Evolutionary conservation across 2,113 vertebrate species (phyloP).

Genomic region (Thymallus thymallus): DNA sequence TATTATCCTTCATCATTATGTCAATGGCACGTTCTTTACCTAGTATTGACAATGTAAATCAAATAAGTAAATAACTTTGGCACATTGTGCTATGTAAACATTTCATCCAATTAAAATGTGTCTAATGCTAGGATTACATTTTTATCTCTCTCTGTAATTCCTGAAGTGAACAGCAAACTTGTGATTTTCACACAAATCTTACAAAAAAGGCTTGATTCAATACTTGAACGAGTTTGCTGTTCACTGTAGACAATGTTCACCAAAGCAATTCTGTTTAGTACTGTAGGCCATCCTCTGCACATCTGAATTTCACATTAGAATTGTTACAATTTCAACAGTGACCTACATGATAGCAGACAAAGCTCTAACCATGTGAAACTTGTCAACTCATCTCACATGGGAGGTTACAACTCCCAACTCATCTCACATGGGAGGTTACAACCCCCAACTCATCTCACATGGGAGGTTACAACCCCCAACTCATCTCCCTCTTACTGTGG

Average conservation of each 20-base stretch:
- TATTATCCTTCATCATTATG: slow-evolving; percentile 34
- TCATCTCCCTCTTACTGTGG: too few relatives aligned
- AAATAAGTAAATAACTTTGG: slow-evolving; percentile 87
- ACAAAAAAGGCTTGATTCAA: slow-evolving; percentile 51
- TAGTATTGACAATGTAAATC: slow-evolving; percentile 46
- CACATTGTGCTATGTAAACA: slow-evolving; percentile 94
- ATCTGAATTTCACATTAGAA: not conserved
- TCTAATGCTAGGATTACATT: slow-evolving; percentile 33
- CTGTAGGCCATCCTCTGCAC: not conserved
- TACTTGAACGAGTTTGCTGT: slow-evolving; percentile 17
- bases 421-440: not conserved
- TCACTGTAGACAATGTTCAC: slow-evolving; percentile 26
- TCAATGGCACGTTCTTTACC: slow-evolving; percentile 29
- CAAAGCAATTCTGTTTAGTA: slow-evolving; percentile 25
- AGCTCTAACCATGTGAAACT: not conserved
- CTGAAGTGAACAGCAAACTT: slow-evolving; percentile 39
- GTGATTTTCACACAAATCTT: slow-evolving; percentile 16
- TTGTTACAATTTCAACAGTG: not conserved
- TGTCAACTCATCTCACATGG: not conserved
- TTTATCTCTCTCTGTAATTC: slow-evolving; percentile 25
- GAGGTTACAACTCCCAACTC: not conserved
- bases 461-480: not conserved
- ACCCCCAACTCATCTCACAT: not conserved
- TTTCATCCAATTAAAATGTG: slow-evolving; percentile 71
- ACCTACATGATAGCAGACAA: not conserved